Evolutionary conservation across 2,888 invertebrate genomes (phyloP).

Genomic region (Blastobasis lacticolella): DNA sequence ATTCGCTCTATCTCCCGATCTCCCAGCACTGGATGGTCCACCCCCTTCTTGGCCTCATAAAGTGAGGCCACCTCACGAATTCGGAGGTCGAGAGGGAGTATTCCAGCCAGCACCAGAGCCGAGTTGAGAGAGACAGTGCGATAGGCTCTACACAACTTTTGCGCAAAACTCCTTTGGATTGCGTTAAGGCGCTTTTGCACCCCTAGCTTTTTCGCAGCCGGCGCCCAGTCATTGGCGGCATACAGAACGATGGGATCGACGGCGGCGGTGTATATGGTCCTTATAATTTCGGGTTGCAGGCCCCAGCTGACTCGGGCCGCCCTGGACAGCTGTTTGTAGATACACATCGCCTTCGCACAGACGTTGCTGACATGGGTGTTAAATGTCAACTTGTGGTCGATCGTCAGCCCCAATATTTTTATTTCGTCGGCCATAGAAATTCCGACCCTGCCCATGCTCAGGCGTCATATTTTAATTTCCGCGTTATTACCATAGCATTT

Average conservation of each 20-base stretch:
- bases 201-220: not conserved
- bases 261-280: not conserved
- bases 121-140: slow-evolving; percentile 3
- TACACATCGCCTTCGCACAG: not conserved
- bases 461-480: not conserved
- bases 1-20: slow-evolving; percentile 4
- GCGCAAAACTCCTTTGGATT: too few relatives aligned
- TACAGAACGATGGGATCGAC: not conserved
- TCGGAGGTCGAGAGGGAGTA: slow-evolving; percentile 4
- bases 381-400: not conserved
- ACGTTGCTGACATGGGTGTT: not conserved
- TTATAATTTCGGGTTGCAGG: not conserved
- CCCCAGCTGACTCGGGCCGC: not conserved
- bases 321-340: not conserved
- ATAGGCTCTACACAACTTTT: not conserved
- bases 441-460: not conserved
- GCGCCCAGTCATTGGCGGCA: not conserved
- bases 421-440: not conserved
- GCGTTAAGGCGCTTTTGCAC: too few relatives aligned
- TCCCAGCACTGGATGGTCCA: not conserved
- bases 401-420: not conserved
- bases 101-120: not conserved
- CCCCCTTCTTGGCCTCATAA: slow-evolving; percentile 8
- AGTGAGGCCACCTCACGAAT: slow-evolving; percentile 1
- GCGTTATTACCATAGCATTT: not conserved